Evolutionary conservation across 2,113 vertebrate genomes (phyloP).

Genomic region (Vombatus ursinus): DNA sequence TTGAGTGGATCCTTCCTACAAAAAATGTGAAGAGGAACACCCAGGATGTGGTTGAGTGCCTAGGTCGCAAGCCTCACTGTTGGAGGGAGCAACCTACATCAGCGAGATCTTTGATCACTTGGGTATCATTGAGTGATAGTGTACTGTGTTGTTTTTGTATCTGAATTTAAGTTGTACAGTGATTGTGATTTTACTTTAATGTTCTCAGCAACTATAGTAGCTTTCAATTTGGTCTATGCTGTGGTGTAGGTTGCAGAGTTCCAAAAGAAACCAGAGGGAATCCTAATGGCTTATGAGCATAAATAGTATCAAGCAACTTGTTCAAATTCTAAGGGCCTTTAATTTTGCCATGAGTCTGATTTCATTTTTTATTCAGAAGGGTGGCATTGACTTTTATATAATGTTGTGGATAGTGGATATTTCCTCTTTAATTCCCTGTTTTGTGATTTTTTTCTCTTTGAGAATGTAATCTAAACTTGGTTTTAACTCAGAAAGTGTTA

Average conservation of each 20-base stretch:
- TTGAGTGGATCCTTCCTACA: background rate
- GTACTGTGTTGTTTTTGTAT: background rate
- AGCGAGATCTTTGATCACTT: background rate
- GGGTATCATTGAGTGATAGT: background rate
- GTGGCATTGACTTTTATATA: background rate
- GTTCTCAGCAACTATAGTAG: background rate
- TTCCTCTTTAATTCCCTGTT: background rate
- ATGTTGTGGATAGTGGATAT: background rate
- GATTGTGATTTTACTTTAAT: constrained; percentile 19
- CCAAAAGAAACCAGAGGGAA: background rate
- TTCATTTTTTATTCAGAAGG: background rate
- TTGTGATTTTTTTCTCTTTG: constrained; percentile 8
- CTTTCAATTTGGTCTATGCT: background rate
- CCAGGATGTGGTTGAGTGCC: background rate
- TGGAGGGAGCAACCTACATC: background rate
- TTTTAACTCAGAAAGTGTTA: background rate
- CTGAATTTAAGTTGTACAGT: background rate
- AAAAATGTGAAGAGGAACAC: background rate
- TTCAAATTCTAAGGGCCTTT: background rate
- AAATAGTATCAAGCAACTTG: background rate
- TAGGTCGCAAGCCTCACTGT: background rate
- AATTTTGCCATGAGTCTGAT: background rate
- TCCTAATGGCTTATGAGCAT: background rate
- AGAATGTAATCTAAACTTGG: background rate
- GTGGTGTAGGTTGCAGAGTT: background rate